These are phyloP conservation scores for Myrmecobius fasciatus DNA, from an alignment of 2,113 vertebrate species.

Conservation along the genomic window DNA sequence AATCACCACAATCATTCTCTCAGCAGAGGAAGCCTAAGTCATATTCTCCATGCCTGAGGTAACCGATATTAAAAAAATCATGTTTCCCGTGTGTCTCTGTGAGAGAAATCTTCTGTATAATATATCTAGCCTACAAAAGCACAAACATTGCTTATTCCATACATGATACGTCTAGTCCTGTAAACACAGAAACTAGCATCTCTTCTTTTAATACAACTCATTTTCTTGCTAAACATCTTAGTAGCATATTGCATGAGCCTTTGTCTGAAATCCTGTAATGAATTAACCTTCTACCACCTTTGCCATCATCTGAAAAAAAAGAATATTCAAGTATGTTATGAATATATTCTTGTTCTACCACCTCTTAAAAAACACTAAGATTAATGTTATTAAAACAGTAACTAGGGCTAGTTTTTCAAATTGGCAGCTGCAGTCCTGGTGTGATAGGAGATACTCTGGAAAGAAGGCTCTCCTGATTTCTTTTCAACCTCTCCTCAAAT, in stretches of 20 bases:
- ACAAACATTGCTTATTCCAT: neutral
- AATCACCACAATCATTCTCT: neutral
- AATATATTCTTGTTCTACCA: neutral
- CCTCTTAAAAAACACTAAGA: neutral
- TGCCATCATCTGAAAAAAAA: neutral
- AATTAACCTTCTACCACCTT: neutral
- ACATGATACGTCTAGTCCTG: neutral
- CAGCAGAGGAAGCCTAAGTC: constrained; percentile 45
- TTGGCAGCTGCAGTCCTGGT: neutral
- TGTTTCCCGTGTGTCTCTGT: neutral
- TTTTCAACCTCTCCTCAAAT: neutral
- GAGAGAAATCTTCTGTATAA: neutral
- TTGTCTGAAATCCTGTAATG: neutral
- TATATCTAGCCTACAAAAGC: neutral
- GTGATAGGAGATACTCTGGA: neutral
- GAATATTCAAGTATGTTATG: neutral
- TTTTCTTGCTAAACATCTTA: neutral
- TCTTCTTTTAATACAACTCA: neutral
- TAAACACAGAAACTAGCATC: rapidly evolving
- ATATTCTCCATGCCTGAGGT: constrained; percentile 33
- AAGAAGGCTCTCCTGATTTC: neutral
- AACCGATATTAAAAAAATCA: constrained; percentile 2
- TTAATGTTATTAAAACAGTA: neutral
- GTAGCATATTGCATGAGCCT: neutral
- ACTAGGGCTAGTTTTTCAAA: neutral